These are phyloP conservation scores for Heteronetta atricapilla DNA, from an alignment of 2,113 vertebrate species.

Conservation along the genomic window DNA sequence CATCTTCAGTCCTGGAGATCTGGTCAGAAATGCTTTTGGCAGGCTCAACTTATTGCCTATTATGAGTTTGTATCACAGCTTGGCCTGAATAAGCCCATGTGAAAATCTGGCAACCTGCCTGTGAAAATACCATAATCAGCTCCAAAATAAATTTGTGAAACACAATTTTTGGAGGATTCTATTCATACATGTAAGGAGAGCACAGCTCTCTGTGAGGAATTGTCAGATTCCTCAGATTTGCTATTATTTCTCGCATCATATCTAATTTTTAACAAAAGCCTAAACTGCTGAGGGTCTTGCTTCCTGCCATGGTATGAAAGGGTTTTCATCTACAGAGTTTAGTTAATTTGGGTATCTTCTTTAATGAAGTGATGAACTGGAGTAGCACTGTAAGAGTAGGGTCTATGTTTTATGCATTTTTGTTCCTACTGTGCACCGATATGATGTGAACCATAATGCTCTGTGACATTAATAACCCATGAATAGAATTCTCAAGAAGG, in stretches of 20 bases:
- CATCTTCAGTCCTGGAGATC: neutral
- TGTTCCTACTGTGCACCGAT: neutral
- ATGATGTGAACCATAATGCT: conserved; percentile 5
- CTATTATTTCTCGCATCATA: neutral
- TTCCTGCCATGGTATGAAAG: neutral
- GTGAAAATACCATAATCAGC: neutral
- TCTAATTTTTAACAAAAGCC: neutral
- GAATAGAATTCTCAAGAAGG: conserved; percentile 16
- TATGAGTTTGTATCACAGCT: neutral
- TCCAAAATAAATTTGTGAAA: neutral
- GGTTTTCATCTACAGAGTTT: neutral
- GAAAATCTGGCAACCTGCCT: neutral
- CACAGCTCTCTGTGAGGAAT: fast-evolving
- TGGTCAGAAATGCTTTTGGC: neutral
- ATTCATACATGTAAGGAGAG: neutral
- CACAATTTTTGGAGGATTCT: neutral
- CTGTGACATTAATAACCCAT: conserved; percentile 46
- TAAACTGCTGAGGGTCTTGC: neutral
- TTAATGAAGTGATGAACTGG: neutral
- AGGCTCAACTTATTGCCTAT: neutral
- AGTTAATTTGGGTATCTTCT: neutral
- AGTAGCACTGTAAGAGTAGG: neutral
- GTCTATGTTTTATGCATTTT: conserved; percentile 51
- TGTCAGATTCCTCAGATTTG: neutral
- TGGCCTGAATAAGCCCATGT: neutral